Percentiles rank a stretch among this genome's conserved stretches.
Conservation (phyloP, 2,888 invertebrate species). For the Mesorhabditis spiculigera region DNA sequence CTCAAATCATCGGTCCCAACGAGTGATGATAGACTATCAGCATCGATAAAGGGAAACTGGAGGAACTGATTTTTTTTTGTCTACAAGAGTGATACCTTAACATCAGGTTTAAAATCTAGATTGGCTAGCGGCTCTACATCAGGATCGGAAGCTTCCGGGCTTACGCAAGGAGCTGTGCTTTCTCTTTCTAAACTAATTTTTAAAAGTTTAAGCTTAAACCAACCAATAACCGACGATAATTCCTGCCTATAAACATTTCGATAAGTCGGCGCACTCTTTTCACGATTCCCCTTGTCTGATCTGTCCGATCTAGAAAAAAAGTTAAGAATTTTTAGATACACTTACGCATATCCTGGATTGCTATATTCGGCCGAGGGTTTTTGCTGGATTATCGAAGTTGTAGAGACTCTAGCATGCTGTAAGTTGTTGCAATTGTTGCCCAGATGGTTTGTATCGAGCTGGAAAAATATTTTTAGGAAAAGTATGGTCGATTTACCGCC, state of each 20-base stretch:
- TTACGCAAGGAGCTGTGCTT: constrained; percentile 42
- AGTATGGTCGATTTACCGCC: neutral
- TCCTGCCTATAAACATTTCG: constrained; percentile 26
- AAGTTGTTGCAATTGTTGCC: constrained; percentile 1
- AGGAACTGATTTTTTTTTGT: constrained; percentile 9
- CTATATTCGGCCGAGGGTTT: neutral
- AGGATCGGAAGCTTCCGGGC: constrained; percentile 31
- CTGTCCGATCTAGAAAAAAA: too few species aligned
- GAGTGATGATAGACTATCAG: constrained; percentile 43
- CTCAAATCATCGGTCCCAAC: constrained; percentile 39
- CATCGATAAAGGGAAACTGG: constrained; percentile 55
- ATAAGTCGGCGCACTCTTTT: constrained; percentile 4
- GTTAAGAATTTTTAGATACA: neutral
- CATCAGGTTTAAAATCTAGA: constrained; percentile 20
- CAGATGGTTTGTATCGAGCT: constrained; percentile 4
- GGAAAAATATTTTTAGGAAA: neutral
- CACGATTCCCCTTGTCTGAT: neutral
- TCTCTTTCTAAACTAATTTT: constrained; percentile 34
- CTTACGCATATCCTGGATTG: neutral
- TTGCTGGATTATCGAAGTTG: neutral
- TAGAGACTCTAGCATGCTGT: neutral
- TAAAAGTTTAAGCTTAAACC: neutral
- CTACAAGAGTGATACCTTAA: constrained; percentile 17
- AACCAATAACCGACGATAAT: constrained; percentile 35
- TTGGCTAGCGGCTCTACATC: constrained; percentile 18